Evolutionary conservation across 2,888 invertebrate genomes (phyloP), one percentile per base, ranked within the genome.

Genomic region (Acleris laterana): DNA sequence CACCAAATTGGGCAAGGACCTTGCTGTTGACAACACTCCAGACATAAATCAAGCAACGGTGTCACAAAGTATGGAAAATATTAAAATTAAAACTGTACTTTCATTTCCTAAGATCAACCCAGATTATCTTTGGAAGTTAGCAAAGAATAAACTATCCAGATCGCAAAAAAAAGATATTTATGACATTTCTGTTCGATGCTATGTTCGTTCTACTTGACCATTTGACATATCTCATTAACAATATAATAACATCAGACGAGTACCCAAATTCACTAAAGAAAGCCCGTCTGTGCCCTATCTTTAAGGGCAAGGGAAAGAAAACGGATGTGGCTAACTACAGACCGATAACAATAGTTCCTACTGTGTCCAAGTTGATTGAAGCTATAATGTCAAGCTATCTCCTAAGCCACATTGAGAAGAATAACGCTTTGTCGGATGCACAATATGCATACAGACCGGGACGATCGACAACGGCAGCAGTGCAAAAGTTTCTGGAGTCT

Each of bases 321-420:
- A 19, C 13, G 2, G 11, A 42, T 16, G 38, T 53, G 13, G 38
- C 19, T 1, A 38, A 32, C 13, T 53, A 53, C 16, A 53, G 38
- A 53, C 53, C 53, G 1, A 53, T 53, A 19, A 53, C 53, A 13
- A 53, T 53, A 19, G 53, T 53, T 22, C 53, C 53, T 38, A 53
- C 53, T 13, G 5, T 19, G 4, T 53, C 38, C 1, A 53, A 53
- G 19, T 13, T 53, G 17, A 38, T 38, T 2, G 38, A 53, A 16
- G 20, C 38, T 5, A 38, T 53, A 2, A 53, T 53, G 53, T 32
- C 53, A 17, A 53, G 13, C 38, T 19, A 19, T 13, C 19, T 53
- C 1, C 7, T 53, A 38, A 32, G 38, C 2, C 38, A 38, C 19
- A 11, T 53, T 0, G 53, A 53, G 13, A 17, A 53, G 19, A 53